phyloP scores from a whole-genome alignment of 2,797 vertebrate genomes.

The Microcaecilia unicolor region DNA sequence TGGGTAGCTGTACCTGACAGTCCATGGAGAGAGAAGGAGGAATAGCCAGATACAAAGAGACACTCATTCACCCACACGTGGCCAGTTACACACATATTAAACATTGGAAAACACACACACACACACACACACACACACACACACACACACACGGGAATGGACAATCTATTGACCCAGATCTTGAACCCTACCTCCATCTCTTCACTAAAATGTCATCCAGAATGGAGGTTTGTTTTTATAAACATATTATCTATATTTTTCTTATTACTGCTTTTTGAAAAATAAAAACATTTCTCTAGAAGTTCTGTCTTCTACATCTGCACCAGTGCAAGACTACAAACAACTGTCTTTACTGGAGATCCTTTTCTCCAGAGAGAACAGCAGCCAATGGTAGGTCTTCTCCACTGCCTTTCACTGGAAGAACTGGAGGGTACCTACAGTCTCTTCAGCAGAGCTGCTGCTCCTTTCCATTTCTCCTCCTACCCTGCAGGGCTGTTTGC shows the following conservation, averaged over 20 bases:
- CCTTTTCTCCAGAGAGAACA: not conserved
- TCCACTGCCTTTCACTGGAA: constrained; percentile 26
- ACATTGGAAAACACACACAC: constrained; percentile 23
- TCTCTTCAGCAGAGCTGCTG: not conserved
- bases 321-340: constrained; percentile 15
- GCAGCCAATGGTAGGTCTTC: constrained; percentile 2
- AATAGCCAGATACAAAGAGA: constrained; percentile 1
- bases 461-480: not conserved
- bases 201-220: constrained; percentile 2
- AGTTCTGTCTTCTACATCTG: constrained; percentile 4
- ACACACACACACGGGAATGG: constrained; percentile 11
- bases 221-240: constrained; percentile 9
- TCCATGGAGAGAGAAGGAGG: constrained; percentile 3
- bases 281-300: not conserved
- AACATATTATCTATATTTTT: constrained; percentile 25
- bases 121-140: no score
- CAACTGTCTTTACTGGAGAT: constrained; percentile 1
- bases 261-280: constrained; percentile 19
- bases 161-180: constrained; percentile 14
- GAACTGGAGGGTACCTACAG: constrained; percentile 28
- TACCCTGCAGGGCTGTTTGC: constrained; percentile 14
- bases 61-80: constrained; percentile 10
- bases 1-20: not conserved
- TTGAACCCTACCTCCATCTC: constrained; percentile 9
- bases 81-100: constrained; percentile 10